Conservation (phyloP, 2,797 vertebrate species). For the Anabacerthia variegaticeps region DNA sequence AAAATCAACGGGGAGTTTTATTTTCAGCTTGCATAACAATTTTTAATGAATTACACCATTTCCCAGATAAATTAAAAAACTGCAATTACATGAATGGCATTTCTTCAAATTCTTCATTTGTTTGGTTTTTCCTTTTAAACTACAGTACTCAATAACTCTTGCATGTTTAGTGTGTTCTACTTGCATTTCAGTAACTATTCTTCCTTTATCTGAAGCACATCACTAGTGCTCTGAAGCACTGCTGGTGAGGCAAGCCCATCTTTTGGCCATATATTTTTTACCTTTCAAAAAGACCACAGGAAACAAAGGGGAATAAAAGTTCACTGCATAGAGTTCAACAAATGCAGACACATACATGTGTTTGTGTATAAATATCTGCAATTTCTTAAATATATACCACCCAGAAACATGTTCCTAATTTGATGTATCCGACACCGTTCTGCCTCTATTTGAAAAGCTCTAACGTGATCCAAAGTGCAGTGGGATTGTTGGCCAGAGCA, state of each 20-base stretch:
- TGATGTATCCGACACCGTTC: background rate
- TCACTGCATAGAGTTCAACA: background rate
- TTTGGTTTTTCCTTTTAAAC: background rate
- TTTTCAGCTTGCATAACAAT: background rate
- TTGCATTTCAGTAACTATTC: background rate
- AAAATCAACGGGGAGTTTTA: background rate
- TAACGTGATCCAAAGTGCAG: background rate
- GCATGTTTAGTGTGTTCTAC: background rate
- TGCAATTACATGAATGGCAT: background rate
- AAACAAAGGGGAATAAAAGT: background rate
- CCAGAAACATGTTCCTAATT: background rate
- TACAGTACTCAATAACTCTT: background rate
- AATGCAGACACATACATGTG: background rate
- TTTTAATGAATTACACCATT: background rate
- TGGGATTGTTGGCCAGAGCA: background rate
- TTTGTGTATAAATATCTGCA: background rate
- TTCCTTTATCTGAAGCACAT: background rate
- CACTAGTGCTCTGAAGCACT: background rate
- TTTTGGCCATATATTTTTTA: background rate
- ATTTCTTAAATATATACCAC: background rate
- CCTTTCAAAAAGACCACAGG: background rate
- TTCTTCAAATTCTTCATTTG: background rate
- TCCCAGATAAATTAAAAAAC: background rate
- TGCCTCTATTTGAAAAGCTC: background rate
- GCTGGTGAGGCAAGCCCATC: background rate